Evolutionary conservation across 2,888 invertebrate species (phyloP), one percentile per base, ranked within the genome.

Genomic region (Theretra japonica): DNA sequence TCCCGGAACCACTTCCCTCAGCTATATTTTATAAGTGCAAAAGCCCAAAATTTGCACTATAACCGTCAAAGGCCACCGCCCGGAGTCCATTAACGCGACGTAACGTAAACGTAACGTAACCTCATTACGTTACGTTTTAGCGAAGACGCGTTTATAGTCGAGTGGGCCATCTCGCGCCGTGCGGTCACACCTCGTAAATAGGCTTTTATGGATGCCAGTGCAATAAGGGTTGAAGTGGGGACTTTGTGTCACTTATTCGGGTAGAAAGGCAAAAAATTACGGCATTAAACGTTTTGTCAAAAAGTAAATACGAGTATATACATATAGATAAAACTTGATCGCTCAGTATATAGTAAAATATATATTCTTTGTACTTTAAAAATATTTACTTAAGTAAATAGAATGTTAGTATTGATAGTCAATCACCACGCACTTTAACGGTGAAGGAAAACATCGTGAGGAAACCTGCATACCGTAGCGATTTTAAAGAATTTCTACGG

Each of bases 101-200:
- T 41, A 62, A 62, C 62, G 62, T 48, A 82, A 80, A 81, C 77
- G 79, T 78, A 76, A 79, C 79, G 75, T 72, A 73, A 79, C 82
- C 81, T 84, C 83, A 85, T 85, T 83, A 77, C 78, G 79, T 76
- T 76, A 80, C 82, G 80, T 84, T 86, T 87, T 82, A 84, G 78
- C 77, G 76, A 65, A 65, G 65, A 65, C 48, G 41, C 65, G 48
- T 65, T 58, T 82, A 85, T 80, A 84, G 83, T 77, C 71, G 75
- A 75, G 74, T 70, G 41, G 81, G 76, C 78, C 72, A 48, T 17
- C 65, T 7, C 65, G 23, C 41, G 23, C 23, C 48, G 48, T 41
- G 65, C 65, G 41, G 65, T 48, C 65, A 48, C 48, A 65, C 65
- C 65, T 23, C 65, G 23, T 65, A 65, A 65, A 65, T 65, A 33